Conservation (phyloP, 1,140 invertebrate genomes). For the Varroa destructor region DNA sequence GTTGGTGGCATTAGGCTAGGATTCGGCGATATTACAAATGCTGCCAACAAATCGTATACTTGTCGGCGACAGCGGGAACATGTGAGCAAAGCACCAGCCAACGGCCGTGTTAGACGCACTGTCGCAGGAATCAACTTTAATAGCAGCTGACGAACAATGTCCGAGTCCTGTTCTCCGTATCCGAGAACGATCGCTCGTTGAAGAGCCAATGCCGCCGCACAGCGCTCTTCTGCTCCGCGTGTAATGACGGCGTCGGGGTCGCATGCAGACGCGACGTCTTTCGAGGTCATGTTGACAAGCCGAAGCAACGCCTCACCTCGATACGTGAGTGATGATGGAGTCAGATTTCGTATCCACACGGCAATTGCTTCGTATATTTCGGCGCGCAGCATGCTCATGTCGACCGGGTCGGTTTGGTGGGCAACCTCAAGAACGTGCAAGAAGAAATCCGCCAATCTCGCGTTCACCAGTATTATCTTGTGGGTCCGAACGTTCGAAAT, state of each 20-base stretch:
- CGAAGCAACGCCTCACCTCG: neutral
- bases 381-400: slow-evolving; percentile 6
- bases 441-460: neutral
- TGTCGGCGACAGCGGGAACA: neutral
- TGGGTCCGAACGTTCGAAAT: neutral
- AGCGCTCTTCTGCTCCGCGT: neutral
- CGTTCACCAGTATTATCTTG: neutral
- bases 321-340: neutral
- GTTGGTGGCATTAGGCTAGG: neutral
- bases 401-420: neutral
- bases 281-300: neutral
- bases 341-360: neutral
- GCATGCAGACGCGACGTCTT: neutral
- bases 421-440: slow-evolving; percentile 1
- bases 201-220: neutral
- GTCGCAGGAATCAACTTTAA: slow-evolving; percentile 1
- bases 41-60: neutral
- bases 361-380: slow-evolving; percentile 10
- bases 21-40: neutral
- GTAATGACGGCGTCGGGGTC: neutral
- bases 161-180: slow-evolving; percentile 7
- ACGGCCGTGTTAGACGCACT: neutral
- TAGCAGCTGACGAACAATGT: neutral
- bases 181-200: neutral
- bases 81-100: neutral